phyloP scores from a whole-genome alignment of 2,888 invertebrate species.

The Acheta domesticus region DNA sequence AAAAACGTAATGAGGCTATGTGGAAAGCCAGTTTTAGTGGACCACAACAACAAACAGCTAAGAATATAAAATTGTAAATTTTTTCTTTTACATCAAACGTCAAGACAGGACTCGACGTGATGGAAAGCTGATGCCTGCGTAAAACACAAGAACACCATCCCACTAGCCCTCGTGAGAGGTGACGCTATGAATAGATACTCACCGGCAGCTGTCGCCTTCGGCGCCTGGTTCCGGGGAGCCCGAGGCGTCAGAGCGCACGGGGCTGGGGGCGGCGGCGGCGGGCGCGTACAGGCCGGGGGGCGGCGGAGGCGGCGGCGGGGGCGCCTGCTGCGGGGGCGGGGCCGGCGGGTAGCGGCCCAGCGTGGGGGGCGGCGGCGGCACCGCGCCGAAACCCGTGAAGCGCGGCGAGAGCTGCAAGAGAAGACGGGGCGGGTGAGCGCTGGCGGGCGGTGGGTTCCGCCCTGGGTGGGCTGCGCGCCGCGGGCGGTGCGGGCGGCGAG shows the following conservation, averaged over 20 bases:
- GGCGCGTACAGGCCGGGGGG: neutral
- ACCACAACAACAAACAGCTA: no score
- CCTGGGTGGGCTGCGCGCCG: neutral
- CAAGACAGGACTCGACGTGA: no score
- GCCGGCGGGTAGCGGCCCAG: slow-evolving; percentile 18
- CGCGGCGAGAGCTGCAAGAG: slow-evolving; percentile 27
- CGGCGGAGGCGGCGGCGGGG: neutral
- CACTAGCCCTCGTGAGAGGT: no score
- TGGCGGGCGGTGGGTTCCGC: neutral
- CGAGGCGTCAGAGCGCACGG: slow-evolving; percentile 38
- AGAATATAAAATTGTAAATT: no score
- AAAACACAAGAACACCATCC: no score
- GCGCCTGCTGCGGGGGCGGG: neutral
- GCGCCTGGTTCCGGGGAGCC: slow-evolving; percentile 47
- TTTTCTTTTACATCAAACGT: no score
- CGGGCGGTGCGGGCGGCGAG: neutral
- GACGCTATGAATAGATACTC: no score
- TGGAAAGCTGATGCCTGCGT: no score
- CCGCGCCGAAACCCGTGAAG: slow-evolving; percentile 24
- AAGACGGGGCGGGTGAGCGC: neutral
- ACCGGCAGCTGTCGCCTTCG: slow-evolving; percentile 44
- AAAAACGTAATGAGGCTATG: no score
- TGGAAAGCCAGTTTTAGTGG: no score
- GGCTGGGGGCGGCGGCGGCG: neutral
- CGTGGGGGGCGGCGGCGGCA: slow-evolving; percentile 28